Conservation (phyloP, 2,797 vertebrate genomes). For the Antrozous pallidus region DNA sequence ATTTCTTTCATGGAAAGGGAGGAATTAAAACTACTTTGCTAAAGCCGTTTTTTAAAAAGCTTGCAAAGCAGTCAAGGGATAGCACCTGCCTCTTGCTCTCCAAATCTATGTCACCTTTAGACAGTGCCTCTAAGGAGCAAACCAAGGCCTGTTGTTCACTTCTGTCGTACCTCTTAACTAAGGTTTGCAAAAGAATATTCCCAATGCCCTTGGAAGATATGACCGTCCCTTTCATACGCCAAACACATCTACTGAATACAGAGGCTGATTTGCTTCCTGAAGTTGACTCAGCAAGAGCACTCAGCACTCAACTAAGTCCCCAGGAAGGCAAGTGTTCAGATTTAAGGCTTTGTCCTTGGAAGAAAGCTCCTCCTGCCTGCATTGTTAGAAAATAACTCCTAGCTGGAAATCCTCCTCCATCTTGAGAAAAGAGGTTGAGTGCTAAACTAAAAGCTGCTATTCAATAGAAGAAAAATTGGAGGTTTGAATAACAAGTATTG, state of each 20-base stretch:
- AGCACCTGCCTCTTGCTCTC: background rate
- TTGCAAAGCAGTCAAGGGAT: background rate
- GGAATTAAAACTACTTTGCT: background rate
- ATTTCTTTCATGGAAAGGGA: background rate
- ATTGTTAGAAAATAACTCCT: constrained; percentile 9
- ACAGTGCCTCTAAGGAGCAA: constrained; percentile 37
- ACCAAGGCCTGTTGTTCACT: background rate
- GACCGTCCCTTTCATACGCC: background rate
- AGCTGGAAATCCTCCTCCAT: background rate
- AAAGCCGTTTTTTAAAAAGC: background rate
- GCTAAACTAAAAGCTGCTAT: constrained; percentile 64
- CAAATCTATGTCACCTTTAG: background rate
- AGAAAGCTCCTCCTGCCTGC: background rate
- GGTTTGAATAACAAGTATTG: constrained; percentile 55
- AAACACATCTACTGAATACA: background rate
- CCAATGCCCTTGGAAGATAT: background rate
- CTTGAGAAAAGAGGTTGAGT: constrained; percentile 49
- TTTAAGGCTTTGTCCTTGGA: background rate
- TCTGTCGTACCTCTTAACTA: background rate
- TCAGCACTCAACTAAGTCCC: background rate
- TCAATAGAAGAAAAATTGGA: constrained; percentile 68
- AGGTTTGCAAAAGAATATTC: background rate
- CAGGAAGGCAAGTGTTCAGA: background rate
- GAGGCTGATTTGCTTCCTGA: constrained; percentile 8
- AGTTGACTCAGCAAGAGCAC: background rate